A percentile compares a stretch with the other conserved stretches of the same genome.
Evolutionary conservation across 1,140 invertebrate species (phyloP).

Genomic region (Trachymyrmex septentrionalis): DNA sequence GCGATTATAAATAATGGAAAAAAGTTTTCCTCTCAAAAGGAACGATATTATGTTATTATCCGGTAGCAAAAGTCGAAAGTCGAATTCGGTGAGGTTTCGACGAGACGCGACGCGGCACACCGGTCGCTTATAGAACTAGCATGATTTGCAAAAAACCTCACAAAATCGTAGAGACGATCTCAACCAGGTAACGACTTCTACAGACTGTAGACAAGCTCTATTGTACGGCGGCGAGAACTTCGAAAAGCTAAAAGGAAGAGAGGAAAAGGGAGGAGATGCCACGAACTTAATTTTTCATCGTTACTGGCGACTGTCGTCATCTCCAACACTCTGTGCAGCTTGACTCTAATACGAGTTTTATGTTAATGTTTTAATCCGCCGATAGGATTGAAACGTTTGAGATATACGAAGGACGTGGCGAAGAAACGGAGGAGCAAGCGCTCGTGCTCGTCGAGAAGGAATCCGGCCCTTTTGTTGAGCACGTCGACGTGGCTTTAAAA

Average conservation of each 20-base stretch:
- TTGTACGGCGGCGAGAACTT: constrained; percentile 66
- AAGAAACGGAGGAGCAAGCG: constrained; percentile 17
- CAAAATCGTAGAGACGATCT: constrained; percentile 54
- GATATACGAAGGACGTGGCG: constrained; percentile 42
- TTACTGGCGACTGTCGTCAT: constrained; percentile 68
- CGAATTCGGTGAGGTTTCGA: constrained; percentile 55
- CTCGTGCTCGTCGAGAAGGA: constrained; percentile 43
- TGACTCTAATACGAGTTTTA: constrained; percentile 75
- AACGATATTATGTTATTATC: constrained; percentile 45
- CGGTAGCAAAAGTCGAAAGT: constrained; percentile 60
- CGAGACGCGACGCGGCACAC: constrained; percentile 13
- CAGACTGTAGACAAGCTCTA: constrained; percentile 62
- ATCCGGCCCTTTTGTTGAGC: constrained; percentile 55
- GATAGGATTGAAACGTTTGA: constrained; percentile 76
- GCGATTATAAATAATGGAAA: constrained; percentile 9
- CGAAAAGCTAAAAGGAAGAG: constrained; percentile 67
- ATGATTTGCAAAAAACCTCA: constrained; percentile 76
- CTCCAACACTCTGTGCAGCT: constrained; percentile 49
- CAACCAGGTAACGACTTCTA: constrained; percentile 65
- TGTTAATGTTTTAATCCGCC: constrained; percentile 82
- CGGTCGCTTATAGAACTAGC: constrained; percentile 45
- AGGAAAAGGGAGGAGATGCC: constrained; percentile 18
- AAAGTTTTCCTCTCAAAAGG: constrained; percentile 17
- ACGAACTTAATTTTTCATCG: constrained; percentile 82
- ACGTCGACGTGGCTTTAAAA: constrained; percentile 56